Base-by-base conservation (phyloP, 2,888 invertebrate species). In the Plagiodera versicolora region DNA sequence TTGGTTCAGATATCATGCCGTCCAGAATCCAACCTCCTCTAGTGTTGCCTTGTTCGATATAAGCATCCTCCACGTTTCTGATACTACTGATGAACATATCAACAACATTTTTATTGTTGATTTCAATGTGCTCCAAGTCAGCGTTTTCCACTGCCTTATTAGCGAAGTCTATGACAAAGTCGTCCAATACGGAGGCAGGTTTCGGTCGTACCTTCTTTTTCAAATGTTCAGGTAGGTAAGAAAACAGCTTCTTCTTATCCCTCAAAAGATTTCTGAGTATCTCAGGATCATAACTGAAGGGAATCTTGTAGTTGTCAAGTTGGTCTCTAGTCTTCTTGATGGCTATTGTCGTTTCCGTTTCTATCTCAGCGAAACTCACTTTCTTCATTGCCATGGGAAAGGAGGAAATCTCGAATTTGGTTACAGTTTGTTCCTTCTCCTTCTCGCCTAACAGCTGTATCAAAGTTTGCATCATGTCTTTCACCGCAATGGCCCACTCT, bases 21-120 rank as follows among this genome's bases (percentile, higher is more conserved):
- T 88, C 87, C 55, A 89, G 77, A 63, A 89, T 82, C 82, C 84
- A 89, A 67, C 85, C 85, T 17, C 83, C 83, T 72, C 58, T 62
- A 20, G 62, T 82, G 59, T 75, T 71, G 54, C 79, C 74, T 56
- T 72, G 56, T 68, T 75, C 65, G 67, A 74, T 65, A 60, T 74
- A 70, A 62, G 77, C 67, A 20, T 72, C 70, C 68, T 85, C 84
- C 44, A 82, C 74, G 45, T 68, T 66, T 65, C 71, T 73, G 52
- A 86, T 76, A 8, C 75, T 68, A 35, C 72, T 77, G 8, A 61
- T 68, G 17, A 86, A 72, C 73, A 81, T 79, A 60, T 78, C 76
- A 63, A 81, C 76, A 56, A 83, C 59, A 69, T 85, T 83, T 60
- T 82, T 81, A 30, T 72, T 66, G 9, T 79, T 80, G 39, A 83